These are phyloP conservation scores for Marmota monax DNA, from an alignment of 2,113 vertebrate species.

Conservation along the genomic window DNA sequence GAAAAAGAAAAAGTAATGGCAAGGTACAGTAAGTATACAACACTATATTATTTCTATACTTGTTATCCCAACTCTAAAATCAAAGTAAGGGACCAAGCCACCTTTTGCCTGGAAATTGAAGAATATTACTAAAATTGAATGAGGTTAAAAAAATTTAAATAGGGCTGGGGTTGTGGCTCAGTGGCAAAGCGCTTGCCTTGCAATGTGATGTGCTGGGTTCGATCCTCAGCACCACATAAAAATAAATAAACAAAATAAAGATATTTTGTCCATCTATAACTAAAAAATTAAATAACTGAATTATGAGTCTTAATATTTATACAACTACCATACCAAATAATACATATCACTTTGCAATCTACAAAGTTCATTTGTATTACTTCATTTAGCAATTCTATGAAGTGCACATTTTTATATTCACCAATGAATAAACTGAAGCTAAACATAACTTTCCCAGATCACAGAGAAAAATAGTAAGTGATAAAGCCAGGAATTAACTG, in stretches of 20 bases:
- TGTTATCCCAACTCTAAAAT: conserved; percentile 21
- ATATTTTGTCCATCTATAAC: too few relatives aligned
- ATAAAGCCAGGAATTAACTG: not conserved
- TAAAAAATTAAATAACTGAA: not conserved
- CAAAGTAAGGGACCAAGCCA: conserved; percentile 31
- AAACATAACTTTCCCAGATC: conserved; percentile 26
- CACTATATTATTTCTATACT: conserved; percentile 22
- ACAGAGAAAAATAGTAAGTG: not conserved
- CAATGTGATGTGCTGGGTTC: too few relatives aligned
- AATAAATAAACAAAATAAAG: too few relatives aligned
- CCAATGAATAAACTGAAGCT: conserved; percentile 22
- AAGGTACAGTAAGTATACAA: not conserved
- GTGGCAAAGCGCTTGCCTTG: too few relatives aligned
- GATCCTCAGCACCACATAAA: too few relatives aligned
- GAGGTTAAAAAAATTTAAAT: not conserved
- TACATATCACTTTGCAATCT: not conserved
- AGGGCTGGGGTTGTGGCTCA: too few relatives aligned
- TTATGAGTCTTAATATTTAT: conserved; percentile 32
- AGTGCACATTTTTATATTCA: not conserved
- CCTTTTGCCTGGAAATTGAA: conserved; percentile 17
- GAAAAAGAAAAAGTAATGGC: not conserved
- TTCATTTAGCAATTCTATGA: conserved; percentile 21
- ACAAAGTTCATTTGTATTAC: not conserved
- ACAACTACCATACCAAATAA: not conserved
- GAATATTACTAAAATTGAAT: conserved; percentile 51